Evolutionary conservation across 1,140 invertebrate species (phyloP).

Genomic region (Meloidogyne hapla): DNA sequence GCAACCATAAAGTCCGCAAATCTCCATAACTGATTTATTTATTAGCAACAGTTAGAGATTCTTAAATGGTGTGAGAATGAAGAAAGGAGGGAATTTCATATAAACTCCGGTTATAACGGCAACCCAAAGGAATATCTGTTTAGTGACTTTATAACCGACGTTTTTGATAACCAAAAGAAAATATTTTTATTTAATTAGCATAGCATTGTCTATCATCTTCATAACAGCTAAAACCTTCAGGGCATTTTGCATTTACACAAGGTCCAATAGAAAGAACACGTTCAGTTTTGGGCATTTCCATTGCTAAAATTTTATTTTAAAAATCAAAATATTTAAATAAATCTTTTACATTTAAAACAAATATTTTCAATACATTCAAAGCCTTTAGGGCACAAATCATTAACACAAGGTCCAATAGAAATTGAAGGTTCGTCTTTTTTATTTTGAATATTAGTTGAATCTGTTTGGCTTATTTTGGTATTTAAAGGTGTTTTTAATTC

Average conservation of each 20-base stretch:
- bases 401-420: slow-evolving; percentile 21
- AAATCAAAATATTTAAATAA: neutral
- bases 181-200: neutral
- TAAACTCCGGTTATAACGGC: no score
- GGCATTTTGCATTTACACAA: slow-evolving; percentile 23
- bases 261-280: slow-evolving; percentile 8
- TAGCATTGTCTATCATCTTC: slow-evolving; percentile 15
- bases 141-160: no score
- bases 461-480: neutral
- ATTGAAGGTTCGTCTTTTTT: neutral
- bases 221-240: slow-evolving; percentile 19
- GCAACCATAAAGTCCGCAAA: no score
- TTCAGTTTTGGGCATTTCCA: neutral
- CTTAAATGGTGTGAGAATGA: no score
- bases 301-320: neutral
- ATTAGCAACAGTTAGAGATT: no score
- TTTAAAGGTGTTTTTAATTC: neutral
- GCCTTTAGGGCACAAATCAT: slow-evolving; percentile 14
- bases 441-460: neutral
- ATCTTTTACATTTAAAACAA: slow-evolving; percentile 15
- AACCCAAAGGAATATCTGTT: no score
- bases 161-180: neutral
- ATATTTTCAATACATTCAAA: slow-evolving; percentile 15
- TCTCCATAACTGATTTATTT: no score
- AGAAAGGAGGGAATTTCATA: no score